Conservation (phyloP, 2,888 invertebrate genomes). For the Platycnemis pennipes region DNA sequence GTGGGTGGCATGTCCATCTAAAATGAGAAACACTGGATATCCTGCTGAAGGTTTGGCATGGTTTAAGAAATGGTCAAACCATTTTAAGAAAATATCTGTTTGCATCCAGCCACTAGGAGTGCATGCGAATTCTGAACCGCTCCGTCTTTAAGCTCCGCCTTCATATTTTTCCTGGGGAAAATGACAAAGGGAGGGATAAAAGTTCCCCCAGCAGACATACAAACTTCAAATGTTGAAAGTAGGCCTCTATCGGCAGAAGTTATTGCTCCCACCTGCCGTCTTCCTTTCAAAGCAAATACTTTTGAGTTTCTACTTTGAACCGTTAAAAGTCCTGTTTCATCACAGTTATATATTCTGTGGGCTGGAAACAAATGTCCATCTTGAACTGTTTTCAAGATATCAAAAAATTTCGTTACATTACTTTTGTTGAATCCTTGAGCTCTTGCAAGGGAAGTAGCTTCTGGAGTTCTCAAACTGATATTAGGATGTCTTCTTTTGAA, state of each 20-base stretch:
- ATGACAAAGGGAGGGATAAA: too few relatives aligned
- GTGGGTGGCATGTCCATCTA: slow-evolving; percentile 76
- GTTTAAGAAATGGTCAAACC: slow-evolving; percentile 77
- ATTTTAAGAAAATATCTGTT: slow-evolving; percentile 73
- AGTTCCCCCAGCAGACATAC: background rate
- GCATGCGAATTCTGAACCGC: slow-evolving; percentile 75
- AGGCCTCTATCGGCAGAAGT: background rate
- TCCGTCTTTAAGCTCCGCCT: slow-evolving; percentile 74
- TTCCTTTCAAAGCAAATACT: background rate
- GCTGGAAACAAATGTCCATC: background rate
- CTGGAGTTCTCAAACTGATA: slow-evolving; percentile 63
- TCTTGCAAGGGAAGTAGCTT: slow-evolving; percentile 52
- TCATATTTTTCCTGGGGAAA: slow-evolving; percentile 75
- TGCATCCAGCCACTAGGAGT: slow-evolving; percentile 75
- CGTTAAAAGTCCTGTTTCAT: background rate
- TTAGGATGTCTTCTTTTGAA: slow-evolving; percentile 69
- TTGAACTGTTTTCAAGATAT: slow-evolving; percentile 21
- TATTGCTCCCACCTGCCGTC: background rate
- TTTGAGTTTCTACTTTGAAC: background rate
- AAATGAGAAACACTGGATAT: slow-evolving; percentile 75
- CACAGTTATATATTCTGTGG: background rate
- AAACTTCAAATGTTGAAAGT: background rate
- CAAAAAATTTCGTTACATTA: slow-evolving; percentile 68
- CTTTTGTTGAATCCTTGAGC: slow-evolving; percentile 62
- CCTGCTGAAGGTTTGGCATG: slow-evolving; percentile 73